Base-by-base conservation (phyloP, 2,888 invertebrate species). In the Drosophila pseudotalamancana region DNA sequence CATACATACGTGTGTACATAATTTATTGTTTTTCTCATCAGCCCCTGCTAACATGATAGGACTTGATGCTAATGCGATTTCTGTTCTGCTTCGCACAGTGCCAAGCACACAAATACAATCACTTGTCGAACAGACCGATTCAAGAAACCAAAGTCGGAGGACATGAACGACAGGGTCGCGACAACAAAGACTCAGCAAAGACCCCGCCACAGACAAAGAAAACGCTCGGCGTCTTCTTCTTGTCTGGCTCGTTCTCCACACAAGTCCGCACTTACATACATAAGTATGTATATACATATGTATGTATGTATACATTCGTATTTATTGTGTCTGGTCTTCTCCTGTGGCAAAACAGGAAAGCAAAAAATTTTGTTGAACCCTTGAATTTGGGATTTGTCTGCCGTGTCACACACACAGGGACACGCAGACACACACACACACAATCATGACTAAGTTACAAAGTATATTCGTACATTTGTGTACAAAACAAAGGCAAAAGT, bases 341-440 rank as follows among this genome's bases (percentile, higher is more conserved):
- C 50, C 62, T 59, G 55, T 72, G 72, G 67, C 39, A 71, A 72
- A 77, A 77, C 79, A 79, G 82, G 79, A 79, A 81, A 81, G 65
- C 61, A 68, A 71, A 79, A 68, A 72, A 76, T 61, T n/a, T 48
- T 73, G 72, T 68, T 77, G 80, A 77, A 80, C 77, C 67, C 67
- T 64, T 61, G 57, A 67, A 62, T 49, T 71, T 54, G 42, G 61
- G 46, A 62, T 72, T 67, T 43, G 43, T 64, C 55, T 51, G 57
- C 18, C 6, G 37, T n/a, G 18, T 45, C 23, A 23, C 34, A 16
- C 25, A 25, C 25, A 32, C 32, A 23, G 48, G 48, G 31, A 35
- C 23, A 57, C 37, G 31, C n/a, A 49, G 18, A 40, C 14, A 53
- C 23, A 51, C 25, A 35, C 4, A 21, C 14, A 18, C 6, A 8